Base-by-base conservation (phyloP, 2,888 invertebrate species). In the Mimachlamys varia region DNA sequence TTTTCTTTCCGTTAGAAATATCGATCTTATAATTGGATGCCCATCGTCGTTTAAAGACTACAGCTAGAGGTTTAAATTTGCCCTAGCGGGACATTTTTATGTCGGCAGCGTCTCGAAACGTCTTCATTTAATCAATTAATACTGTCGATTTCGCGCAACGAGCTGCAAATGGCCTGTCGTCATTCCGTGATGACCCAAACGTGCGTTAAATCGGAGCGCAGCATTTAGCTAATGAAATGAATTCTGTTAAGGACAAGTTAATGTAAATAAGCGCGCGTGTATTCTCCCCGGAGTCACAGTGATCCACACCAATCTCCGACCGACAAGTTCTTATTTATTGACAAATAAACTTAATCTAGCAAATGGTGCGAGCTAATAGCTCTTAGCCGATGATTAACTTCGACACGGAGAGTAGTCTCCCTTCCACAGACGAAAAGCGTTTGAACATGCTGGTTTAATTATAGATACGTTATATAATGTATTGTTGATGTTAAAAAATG, bases 111-210 rank as follows among this genome's bases (percentile, higher is more conserved):
- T 76, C 76, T 76, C 76, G 76, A 76, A 76, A 76, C 76, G 76
- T 76, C 76, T 76, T 76, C 76, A 7, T 76, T 76, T 76, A 76
- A 76, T 76, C 76, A 76, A 76, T 76, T 76, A 76, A 76, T 76
- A 76, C 76, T 76, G 76, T 76, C 76, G 76, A 76, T 76, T 76
- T 76, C 76, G 76, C 76, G 76, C 76, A 76, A 76, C 76, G 76
- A 76, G 76, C 76, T 76, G 76, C 76, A 76, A 76, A 76, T 76
- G 76, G 76, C 33, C 76, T 76, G 76, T 76, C 76, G 76, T 76
- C 33, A 27, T 33, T 33, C 33, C 76, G 76, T 76, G 76, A 76
- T 76, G 76, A 76, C 76, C 76, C 76, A 76, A 76, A 76, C 76
- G 76, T 76, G 76, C 76, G 76, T 76, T 76, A 76, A 76, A 76